Percentiles rank a stretch among this genome's conserved stretches.
Conservation (phyloP, 2,888 invertebrate species). For the Megastigmus dorsalis region DNA sequence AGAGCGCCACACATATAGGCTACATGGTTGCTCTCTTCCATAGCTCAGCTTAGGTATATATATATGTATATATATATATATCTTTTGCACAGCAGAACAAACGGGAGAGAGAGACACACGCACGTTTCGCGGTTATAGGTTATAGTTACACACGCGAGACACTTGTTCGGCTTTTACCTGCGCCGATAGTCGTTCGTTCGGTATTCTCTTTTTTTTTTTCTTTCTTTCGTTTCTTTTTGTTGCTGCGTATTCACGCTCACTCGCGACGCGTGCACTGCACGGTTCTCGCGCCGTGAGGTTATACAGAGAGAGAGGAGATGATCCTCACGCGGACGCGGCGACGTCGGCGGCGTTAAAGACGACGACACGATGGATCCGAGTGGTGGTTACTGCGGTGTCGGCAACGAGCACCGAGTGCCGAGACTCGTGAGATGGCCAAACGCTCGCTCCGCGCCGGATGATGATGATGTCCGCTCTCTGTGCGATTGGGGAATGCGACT, state of each 20-base stretch:
- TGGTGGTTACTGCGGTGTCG: slow-evolving; percentile 22
- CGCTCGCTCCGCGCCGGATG: background rate
- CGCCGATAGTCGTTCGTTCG: too few relatives aligned
- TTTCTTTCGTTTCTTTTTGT: too few relatives aligned
- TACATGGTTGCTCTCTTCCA: slow-evolving; percentile 14
- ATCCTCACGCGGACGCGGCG: background rate
- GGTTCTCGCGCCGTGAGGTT: background rate
- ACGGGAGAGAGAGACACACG: too few relatives aligned
- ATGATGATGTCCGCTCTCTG: background rate
- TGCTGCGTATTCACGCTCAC: too few relatives aligned
- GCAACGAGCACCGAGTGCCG: slow-evolving; percentile 19
- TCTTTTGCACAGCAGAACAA: too few relatives aligned
- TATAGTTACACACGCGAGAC: too few relatives aligned
- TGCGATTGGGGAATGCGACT: slow-evolving; percentile 16
- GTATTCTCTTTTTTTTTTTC: too few relatives aligned
- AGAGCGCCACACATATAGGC: slow-evolving; percentile 6
- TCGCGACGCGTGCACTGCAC: background rate
- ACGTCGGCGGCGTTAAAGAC: background rate
- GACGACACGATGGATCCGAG: too few relatives aligned
- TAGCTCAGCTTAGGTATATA: background rate
- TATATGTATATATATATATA: background rate
- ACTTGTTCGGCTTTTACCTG: too few relatives aligned
- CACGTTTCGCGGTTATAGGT: too few relatives aligned
- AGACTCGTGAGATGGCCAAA: slow-evolving; percentile 22
- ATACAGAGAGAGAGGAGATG: too few relatives aligned